A percentile compares a stretch with the other conserved stretches of the same genome.
Evolutionary conservation across 2,888 invertebrate genomes (phyloP).

Genomic region (Pachymerium ferrugineum): DNA sequence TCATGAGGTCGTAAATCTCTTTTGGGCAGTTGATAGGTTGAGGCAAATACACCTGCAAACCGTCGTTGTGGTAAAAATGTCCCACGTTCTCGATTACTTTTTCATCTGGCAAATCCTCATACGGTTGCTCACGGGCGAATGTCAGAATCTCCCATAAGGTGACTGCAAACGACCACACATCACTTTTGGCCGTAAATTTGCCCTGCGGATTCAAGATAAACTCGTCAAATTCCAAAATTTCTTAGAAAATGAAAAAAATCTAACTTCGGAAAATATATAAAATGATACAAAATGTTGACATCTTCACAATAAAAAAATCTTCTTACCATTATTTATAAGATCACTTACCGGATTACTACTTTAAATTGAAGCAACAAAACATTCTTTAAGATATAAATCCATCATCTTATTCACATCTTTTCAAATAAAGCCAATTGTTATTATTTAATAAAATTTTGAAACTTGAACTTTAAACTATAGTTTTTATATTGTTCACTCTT

Average conservation of each 20-base stretch:
- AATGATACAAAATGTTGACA: no score
- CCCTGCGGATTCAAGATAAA: slow-evolving; percentile 60
- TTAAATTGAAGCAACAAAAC: no score
- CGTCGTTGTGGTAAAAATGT: slow-evolving; percentile 68
- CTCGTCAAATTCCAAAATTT: slow-evolving; percentile 43
- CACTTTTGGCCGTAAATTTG: slow-evolving; percentile 77
- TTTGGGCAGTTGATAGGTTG: slow-evolving; percentile 72
- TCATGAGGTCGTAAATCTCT: slow-evolving; percentile 85
- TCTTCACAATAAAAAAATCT: no score
- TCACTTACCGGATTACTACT: no score
- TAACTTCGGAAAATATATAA: background rate
- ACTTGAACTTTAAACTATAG: no score
- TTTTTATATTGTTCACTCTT: no score
- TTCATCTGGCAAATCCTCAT: slow-evolving; percentile 69
- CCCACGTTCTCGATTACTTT: slow-evolving; percentile 77
- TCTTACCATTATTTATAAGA: no score
- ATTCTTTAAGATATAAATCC: no score
- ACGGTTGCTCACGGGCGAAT: slow-evolving; percentile 75
- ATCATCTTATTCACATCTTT: no score
- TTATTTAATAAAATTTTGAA: no score
- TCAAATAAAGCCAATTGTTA: no score
- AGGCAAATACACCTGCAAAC: slow-evolving; percentile 62
- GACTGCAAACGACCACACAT: slow-evolving; percentile 84
- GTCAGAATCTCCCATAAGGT: slow-evolving; percentile 82
- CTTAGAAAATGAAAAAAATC: background rate